A percentile compares a stretch with the other conserved stretches of the same genome.
Conservation (phyloP, 2,113 vertebrate genomes). For the Plectropomus leopardus region DNA sequence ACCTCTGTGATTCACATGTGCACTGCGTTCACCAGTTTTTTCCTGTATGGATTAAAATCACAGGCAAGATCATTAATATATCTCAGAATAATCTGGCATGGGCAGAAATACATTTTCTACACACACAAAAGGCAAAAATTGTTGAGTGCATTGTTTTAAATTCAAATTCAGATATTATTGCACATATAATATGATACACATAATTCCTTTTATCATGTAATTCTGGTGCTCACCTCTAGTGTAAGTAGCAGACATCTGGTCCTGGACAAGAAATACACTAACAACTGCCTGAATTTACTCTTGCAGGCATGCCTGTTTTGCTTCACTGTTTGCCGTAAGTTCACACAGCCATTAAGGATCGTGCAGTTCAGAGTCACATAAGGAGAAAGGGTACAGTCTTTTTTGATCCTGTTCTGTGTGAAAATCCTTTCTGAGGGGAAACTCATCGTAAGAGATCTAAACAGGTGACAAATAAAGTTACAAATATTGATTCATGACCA, state of each 20-base stretch:
- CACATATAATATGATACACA: background rate
- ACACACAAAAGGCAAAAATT: background rate
- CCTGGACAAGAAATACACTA: background rate
- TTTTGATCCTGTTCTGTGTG: background rate
- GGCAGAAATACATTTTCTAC: background rate
- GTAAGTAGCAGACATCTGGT: background rate
- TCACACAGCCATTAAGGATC: background rate
- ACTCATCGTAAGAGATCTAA: constrained; percentile 25
- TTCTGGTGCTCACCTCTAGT: constrained; percentile 41
- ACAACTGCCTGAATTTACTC: constrained; percentile 2
- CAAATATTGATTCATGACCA: background rate
- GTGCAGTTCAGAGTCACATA: background rate
- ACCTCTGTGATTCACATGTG: constrained; percentile 14
- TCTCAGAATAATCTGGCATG: background rate
- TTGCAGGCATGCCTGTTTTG: constrained; percentile 12
- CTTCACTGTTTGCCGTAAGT: constrained; percentile 11
- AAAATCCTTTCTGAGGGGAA: background rate
- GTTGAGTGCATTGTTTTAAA: background rate
- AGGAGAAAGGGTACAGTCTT: background rate
- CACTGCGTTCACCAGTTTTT: background rate
- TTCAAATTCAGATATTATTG: background rate
- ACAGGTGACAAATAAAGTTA: background rate
- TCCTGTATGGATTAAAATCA: constrained; percentile 29
- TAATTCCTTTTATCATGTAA: background rate
- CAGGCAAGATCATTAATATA: background rate